Conservation (phyloP, 2,888 invertebrate species). For the Lepidocyrtinus sp. region DNA sequence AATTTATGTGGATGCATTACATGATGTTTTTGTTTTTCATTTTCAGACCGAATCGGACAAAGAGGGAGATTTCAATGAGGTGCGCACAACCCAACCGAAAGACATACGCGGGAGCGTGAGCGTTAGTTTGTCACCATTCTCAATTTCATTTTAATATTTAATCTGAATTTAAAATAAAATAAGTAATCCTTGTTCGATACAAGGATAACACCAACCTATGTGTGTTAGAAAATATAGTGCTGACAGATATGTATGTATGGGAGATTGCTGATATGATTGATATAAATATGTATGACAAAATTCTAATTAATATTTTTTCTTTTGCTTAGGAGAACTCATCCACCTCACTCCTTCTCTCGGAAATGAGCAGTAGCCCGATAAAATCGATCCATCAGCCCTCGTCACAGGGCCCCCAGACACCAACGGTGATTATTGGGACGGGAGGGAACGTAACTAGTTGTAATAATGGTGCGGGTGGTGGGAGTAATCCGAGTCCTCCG, state of each 20-base stretch:
- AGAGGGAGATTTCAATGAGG: slow-evolving; percentile 75
- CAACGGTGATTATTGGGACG: slow-evolving; percentile 33
- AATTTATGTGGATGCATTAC: no score
- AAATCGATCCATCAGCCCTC: slow-evolving; percentile 47
- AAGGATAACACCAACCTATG: no score
- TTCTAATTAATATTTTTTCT: no score
- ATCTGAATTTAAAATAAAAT: no score
- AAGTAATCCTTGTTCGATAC: no score
- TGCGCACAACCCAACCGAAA: slow-evolving; percentile 64
- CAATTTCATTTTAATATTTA: no score
- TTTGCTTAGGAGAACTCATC: slow-evolving; percentile 70
- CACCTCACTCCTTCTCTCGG: slow-evolving; percentile 67
- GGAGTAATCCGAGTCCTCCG: slow-evolving; percentile 19
- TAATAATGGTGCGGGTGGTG: slow-evolving; percentile 28
- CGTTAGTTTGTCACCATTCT: no score
- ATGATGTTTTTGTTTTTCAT: slow-evolving; percentile 23
- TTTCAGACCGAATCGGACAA: slow-evolving; percentile 77
- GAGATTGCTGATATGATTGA: no score
- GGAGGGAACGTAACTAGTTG: slow-evolving; percentile 27
- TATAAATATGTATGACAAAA: no score
- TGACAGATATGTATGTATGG: no score
- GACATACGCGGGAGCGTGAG: slow-evolving; percentile 70
- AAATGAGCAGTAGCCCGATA: slow-evolving; percentile 63
- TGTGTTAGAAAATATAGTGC: no score
- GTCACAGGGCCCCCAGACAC: slow-evolving; percentile 29